Conservation (phyloP, 2,888 invertebrate species). For the Amblyteles armatorius region DNA sequence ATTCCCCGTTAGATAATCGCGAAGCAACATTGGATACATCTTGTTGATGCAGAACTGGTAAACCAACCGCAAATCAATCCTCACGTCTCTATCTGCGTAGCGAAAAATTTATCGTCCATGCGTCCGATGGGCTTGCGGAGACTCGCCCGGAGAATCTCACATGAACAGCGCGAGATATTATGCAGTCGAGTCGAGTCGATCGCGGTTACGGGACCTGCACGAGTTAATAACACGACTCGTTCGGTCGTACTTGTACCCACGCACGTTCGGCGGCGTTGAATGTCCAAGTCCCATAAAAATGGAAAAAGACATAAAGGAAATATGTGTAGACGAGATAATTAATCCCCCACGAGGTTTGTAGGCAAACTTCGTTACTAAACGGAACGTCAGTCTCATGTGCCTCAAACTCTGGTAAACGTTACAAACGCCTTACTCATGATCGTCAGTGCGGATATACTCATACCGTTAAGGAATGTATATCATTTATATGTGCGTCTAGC, state of each 20-base stretch:
- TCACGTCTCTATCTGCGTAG: neutral
- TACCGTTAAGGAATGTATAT: slow-evolving; percentile 19
- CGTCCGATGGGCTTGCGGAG: neutral
- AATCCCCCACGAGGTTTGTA: slow-evolving; percentile 29
- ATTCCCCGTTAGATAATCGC: slow-evolving; percentile 38
- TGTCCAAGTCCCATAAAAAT: slow-evolving; percentile 57
- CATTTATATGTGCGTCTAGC: slow-evolving; percentile 26
- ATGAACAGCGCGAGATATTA: slow-evolving; percentile 20
- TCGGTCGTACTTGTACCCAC: slow-evolving; percentile 16
- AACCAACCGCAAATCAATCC: slow-evolving; percentile 57
- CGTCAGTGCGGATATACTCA: slow-evolving; percentile 32
- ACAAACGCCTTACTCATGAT: slow-evolving; percentile 61
- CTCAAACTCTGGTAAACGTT: slow-evolving; percentile 40
- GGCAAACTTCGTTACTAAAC: slow-evolving; percentile 60
- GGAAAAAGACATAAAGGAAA: neutral
- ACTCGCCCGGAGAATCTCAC: neutral
- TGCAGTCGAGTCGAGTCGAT: slow-evolving; percentile 39
- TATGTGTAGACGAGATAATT: slow-evolving; percentile 53
- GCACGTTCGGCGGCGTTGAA: slow-evolving; percentile 30
- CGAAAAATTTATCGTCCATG: slow-evolving; percentile 20
- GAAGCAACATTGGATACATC: slow-evolving; percentile 20
- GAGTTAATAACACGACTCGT: slow-evolving; percentile 45
- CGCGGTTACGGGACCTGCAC: slow-evolving; percentile 49
- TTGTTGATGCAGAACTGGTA: slow-evolving; percentile 32
- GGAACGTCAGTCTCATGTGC: slow-evolving; percentile 55